Percentiles rank a stretch among this genome's conserved stretches.
Conservation (phyloP, 2,797 vertebrate species). For the Squalus acanthias region DNA sequence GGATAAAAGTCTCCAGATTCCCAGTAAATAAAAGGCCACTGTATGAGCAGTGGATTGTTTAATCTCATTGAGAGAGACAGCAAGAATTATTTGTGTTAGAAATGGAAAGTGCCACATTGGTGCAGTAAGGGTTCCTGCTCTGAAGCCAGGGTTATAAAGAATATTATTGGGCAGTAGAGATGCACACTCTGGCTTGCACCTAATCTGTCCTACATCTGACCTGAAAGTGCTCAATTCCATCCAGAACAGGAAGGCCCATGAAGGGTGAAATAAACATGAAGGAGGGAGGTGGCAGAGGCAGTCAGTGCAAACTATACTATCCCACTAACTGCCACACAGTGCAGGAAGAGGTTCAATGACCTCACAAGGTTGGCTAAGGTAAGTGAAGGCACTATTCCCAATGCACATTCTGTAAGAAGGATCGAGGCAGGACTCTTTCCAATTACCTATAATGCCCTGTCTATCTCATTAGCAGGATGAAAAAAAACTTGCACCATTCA, state of each 20-base stretch:
- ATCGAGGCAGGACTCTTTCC: neutral
- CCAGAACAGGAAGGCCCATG: neutral
- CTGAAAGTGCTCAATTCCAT: neutral
- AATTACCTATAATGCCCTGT: neutral
- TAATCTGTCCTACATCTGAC: neutral
- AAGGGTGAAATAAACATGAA: neutral
- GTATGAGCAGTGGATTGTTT: neutral
- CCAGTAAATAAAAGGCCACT: neutral
- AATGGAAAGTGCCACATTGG: neutral
- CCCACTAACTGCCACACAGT: too few species aligned
- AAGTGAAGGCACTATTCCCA: neutral
- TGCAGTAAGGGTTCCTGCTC: neutral
- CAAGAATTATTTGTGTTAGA: neutral
- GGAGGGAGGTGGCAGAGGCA: neutral
- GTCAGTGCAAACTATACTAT: too few species aligned
- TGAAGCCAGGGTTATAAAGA: neutral
- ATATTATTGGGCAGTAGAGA: neutral
- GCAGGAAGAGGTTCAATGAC: too few species aligned
- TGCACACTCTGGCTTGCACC: neutral
- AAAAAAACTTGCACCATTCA: neutral
- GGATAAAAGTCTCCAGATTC: neutral
- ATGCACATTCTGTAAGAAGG: neutral
- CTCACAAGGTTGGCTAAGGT: neutral
- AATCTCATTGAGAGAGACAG: neutral
- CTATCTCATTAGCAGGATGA: neutral